Evolutionary conservation across 1,140 invertebrate genomes (phyloP), one percentile per base, ranked within the genome.

Genomic region (Ladona fulva): DNA sequence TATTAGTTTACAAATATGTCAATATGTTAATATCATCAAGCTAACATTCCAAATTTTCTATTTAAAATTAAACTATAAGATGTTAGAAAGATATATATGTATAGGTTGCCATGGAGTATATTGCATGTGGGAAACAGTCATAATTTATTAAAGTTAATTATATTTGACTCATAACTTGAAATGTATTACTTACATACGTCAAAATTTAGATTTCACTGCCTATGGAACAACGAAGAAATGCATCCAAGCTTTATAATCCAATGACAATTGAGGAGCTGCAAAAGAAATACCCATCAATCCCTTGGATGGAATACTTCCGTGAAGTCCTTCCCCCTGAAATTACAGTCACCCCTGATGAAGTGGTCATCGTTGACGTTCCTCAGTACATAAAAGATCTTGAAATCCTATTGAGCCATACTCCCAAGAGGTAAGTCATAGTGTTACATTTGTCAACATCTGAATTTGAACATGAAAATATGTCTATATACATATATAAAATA

Each of bases 161-260:
- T n/a, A 77, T 66, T 12, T 16, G 52, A 16, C 3, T 19, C 19
- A 66, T 66, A 6, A 22, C 52, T 66, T 12, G 29, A 1, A 37
- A 37, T 66, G 52, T 52, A 11, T 52, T 52, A 22, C 52, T 66
- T 66, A n/a, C 8, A 8, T 52, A 22, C 75, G 1, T 24, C n/a
- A 76, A 24, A 24, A 52, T 76, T 37, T 81, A 96, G 94, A 95
- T 95, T 80, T 96, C 95, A 0, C 85, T 95, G 81, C 95, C 96
- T 1, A 89, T 91, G 78, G 96, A 98, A 84, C 94, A 98, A 85
- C 89, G 96, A 75, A 89, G 96, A 78, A 97, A 98, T 84, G 94
- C 94, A 1, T 93, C 94, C 3, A 91, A 93, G 78, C 87, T 97
- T 3, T 98, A 98, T 86, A 97, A 98, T 83, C 93, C 94, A 16